Conservation (phyloP, 2,113 vertebrate species). For the Tragelaphus strepsiceros region DNA sequence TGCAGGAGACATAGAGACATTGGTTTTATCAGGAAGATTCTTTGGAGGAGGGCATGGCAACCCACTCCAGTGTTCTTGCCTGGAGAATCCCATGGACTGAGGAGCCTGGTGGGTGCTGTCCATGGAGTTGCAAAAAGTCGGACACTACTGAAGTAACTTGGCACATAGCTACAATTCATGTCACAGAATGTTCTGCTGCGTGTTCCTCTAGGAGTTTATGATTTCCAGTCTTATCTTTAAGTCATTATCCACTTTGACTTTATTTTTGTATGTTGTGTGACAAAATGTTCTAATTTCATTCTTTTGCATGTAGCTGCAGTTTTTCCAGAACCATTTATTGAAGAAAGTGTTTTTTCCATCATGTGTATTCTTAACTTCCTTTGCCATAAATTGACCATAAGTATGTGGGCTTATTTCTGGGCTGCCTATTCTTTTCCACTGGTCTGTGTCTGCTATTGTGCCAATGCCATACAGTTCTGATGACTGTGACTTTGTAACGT, state of each 20-base stretch:
- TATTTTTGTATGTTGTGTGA: not conserved
- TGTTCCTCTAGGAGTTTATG: not conserved
- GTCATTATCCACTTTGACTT: not conserved
- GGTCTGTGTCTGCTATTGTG: not conserved
- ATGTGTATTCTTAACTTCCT: not conserved
- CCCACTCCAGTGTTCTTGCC: not conserved
- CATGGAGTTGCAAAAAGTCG: not conserved
- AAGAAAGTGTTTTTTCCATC: not conserved
- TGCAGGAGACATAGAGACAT: not conserved
- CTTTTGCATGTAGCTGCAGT: not conserved
- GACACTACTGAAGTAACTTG: not conserved
- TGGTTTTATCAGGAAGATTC: not conserved
- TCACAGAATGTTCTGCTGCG: not conserved
- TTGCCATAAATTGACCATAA: not conserved
- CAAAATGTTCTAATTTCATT: not conserved
- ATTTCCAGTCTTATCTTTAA: not conserved
- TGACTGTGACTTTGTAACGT: not conserved
- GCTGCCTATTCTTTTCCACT: not conserved
- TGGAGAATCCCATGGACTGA: not conserved
- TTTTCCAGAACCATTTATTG: not conserved
- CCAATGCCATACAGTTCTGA: not conserved
- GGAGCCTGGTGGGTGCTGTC: not conserved
- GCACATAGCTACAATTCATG: not conserved
- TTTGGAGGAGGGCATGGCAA: not conserved
- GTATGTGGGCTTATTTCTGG: not conserved